Evolutionary conservation across 2,888 invertebrate species (phyloP).

Genomic region (Rhopalosiphum nymphaeae): DNA sequence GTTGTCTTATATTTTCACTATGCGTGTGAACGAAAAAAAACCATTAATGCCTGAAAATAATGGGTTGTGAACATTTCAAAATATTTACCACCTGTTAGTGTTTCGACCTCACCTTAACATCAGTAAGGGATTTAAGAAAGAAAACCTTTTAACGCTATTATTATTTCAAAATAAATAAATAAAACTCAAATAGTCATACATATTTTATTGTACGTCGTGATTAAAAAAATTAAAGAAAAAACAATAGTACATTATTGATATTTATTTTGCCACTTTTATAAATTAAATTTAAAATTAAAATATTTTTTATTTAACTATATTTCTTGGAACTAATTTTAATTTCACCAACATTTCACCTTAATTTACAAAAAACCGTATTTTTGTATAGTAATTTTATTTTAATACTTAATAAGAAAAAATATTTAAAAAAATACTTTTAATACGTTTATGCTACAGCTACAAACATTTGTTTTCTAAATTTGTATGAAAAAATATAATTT

Average conservation of each 20-base stretch:
- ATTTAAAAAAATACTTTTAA: not conserved
- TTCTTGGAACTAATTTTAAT: not conserved
- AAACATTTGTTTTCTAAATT: not conserved
- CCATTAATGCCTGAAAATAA: not conserved
- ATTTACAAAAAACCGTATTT: not conserved
- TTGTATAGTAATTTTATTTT: not conserved
- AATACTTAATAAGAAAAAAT: not conserved
- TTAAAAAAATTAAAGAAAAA: slow-evolving; percentile 2
- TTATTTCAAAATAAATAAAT: not conserved
- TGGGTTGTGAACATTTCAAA: slow-evolving; percentile 28
- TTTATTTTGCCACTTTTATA: not conserved
- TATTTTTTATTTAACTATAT: not conserved
- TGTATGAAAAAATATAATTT: not conserved
- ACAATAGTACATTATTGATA: not conserved
- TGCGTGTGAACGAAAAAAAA: not conserved
- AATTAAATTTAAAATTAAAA: not conserved
- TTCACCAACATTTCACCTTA: not conserved
- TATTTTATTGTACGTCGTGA: not conserved
- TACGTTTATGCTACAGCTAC: too few species aligned
- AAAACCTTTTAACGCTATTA: slow-evolving; percentile 22
- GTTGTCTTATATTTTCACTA: not conserved
- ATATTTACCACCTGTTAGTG: slow-evolving; percentile 21
- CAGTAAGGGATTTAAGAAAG: not conserved
- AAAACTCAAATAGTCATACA: not conserved
- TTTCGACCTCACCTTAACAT: not conserved